Base-by-base conservation (phyloP, 2,888 invertebrate genomes). In the Tetramorium bicarinatum region DNA sequence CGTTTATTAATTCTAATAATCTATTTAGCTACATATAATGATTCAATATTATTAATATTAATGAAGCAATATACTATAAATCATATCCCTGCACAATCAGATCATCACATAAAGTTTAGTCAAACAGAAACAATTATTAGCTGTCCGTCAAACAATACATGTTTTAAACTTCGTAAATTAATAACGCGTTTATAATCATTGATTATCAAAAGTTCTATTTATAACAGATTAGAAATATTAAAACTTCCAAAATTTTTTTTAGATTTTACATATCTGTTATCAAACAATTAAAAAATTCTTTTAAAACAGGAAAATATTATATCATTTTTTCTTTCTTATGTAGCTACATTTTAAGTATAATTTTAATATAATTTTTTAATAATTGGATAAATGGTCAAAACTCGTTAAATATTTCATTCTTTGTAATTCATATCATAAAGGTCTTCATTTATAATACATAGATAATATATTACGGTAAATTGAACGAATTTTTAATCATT, bases 41-140 rank as follows among this genome's bases (percentile, higher is more conserved):
- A 64, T 13, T 47, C 25, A 66, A 44, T 66, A 25, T 66, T 64
- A 49, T 52, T 49, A 75, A 34, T 61, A 44, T 29, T 66, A 41
- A 66, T 67, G n/a, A 66, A 66, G 18, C 21, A 52, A 41, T 66
- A n/a, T 25, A n/a, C 11, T 52, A 41, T 66, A 41, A 67, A 66
- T 66, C 41, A 52, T 18, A 21, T 56, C 49, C 18, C 34, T 4
- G 8, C 52, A 25, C 15, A 49, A 49, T 47, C 34, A 47, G 13
- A 76, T 18, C 21, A 21, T 25, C n/a, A 18, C n/a, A 44, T 41
- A 11, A 74, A 76, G 25, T 59, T 74, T 44, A 76, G 25, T 76
- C 52, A 61, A 75, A 47, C 34, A 76, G 18, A 29, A 25, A 52
- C n/a, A 25, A 76, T 54, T 66, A 66, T 76, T 75, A 74, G 34